A percentile compares a stretch with the other conserved stretches of the same genome.
Conservation (phyloP, 2,113 vertebrate genomes). For the Ictalurus punctatus region DNA sequence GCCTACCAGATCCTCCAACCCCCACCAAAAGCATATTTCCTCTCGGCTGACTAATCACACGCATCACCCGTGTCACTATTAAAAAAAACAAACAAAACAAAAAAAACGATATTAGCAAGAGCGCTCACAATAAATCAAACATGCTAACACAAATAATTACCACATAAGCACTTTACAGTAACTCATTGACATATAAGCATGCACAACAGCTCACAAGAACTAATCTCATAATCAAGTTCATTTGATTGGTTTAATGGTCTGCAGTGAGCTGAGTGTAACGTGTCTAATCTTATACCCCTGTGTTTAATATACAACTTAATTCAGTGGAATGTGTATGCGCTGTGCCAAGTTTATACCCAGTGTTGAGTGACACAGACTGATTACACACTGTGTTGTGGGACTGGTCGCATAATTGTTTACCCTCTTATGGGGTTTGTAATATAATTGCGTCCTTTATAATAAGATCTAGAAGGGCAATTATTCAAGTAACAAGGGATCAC, state of each 20-base stretch:
- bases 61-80: slow-evolving; percentile 77
- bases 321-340: neutral
- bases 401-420: slow-evolving; percentile 49
- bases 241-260: slow-evolving; percentile 33
- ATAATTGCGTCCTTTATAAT: slow-evolving; percentile 38
- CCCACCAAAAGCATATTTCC: slow-evolving; percentile 90
- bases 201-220: slow-evolving; percentile 28
- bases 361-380: slow-evolving; percentile 49
- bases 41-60: slow-evolving; percentile 86
- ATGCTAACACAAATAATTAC: slow-evolving; percentile 38
- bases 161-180: slow-evolving; percentile 48
- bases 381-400: slow-evolving; percentile 43
- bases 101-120: slow-evolving; percentile 19
- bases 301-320: slow-evolving; percentile 27
- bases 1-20: slow-evolving; percentile 84
- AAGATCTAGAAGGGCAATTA: slow-evolving; percentile 48
- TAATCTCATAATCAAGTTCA: slow-evolving; percentile 43
- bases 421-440: slow-evolving; percentile 50
- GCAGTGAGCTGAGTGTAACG: slow-evolving; percentile 22
- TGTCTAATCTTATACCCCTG: slow-evolving; percentile 21
- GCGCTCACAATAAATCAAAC: slow-evolving; percentile 27
- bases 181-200: slow-evolving; percentile 27
- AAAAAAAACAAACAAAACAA: too few species aligned
- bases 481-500: slow-evolving; percentile 42
- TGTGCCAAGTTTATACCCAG: slow-evolving; percentile 12